Percentiles rank a stretch among this genome's conserved stretches.
These are phyloP conservation scores for Leptinotarsa texana DNA, from an alignment of 1,140 invertebrate species.

Conservation along the genomic window DNA sequence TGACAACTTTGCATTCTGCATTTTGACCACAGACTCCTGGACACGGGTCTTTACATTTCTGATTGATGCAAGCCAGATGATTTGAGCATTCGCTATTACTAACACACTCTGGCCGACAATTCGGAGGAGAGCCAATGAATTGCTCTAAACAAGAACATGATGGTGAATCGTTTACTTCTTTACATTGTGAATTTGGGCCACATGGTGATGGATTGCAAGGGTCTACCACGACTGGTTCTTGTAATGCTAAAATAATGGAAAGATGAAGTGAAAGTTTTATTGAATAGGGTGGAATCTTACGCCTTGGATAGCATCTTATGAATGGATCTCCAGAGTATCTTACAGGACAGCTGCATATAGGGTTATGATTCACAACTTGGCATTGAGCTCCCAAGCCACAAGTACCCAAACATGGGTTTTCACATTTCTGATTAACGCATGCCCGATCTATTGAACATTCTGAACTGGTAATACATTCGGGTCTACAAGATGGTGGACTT, in stretches of 20 bases:
- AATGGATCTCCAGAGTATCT: constrained; percentile 63
- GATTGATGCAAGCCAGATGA: constrained; percentile 73
- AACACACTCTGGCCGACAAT: constrained; percentile 78
- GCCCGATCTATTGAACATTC: constrained; percentile 76
- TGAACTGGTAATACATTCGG: constrained; percentile 80
- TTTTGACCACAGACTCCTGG: constrained; percentile 67
- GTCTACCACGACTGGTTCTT: constrained; percentile 56
- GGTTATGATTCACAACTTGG: constrained; percentile 70
- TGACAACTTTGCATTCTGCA: constrained; percentile 67
- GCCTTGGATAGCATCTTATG: constrained; percentile 56
- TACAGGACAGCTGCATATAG: constrained; percentile 61
- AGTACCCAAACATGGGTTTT: constrained; percentile 74
- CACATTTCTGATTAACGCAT: constrained; percentile 75
- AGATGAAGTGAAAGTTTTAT: not conserved
- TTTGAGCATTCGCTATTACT: constrained; percentile 76
- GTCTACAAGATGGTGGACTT: constrained; percentile 71
- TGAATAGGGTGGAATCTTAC: constrained; percentile 40
- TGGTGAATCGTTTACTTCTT: constrained; percentile 60
- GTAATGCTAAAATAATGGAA: constrained; percentile 48
- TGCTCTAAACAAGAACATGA: constrained; percentile 73
- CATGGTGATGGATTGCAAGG: constrained; percentile 72
- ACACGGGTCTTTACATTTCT: constrained; percentile 80
- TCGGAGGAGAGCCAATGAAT: constrained; percentile 75
- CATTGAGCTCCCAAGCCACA: constrained; percentile 76
- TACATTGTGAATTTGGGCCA: constrained; percentile 73